Conservation (phyloP, 2,888 invertebrate species). For the Pterostichus niger region DNA sequence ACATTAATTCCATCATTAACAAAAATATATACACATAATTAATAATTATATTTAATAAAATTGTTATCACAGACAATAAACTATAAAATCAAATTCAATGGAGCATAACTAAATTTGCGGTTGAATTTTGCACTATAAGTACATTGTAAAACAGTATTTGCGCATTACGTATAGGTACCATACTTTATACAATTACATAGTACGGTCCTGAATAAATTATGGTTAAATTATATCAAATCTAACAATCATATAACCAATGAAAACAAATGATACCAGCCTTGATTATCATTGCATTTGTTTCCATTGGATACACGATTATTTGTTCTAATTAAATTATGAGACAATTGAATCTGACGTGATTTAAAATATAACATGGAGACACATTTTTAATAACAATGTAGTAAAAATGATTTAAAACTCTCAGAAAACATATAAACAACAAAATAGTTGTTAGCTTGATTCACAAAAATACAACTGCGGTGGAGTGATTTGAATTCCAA, state of each 20-base stretch:
- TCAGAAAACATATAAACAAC: too few relatives aligned
- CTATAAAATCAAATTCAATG: slow-evolving; percentile 18
- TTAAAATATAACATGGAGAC: neutral
- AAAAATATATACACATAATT: slow-evolving; percentile 13
- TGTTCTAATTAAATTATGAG: slow-evolving; percentile 29
- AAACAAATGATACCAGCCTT: slow-evolving; percentile 53
- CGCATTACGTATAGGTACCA: slow-evolving; percentile 37
- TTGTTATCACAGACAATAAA: slow-evolving; percentile 26
- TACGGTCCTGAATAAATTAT: slow-evolving; percentile 50
- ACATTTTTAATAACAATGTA: neutral
- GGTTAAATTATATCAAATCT: slow-evolving; percentile 55
- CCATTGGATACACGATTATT: slow-evolving; percentile 33
- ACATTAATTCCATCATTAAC: slow-evolving; percentile 17
- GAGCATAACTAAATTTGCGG: slow-evolving; percentile 18
- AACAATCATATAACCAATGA: slow-evolving; percentile 49
- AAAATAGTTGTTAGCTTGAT: too few relatives aligned
- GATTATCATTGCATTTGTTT: slow-evolving; percentile 54
- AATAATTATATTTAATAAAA: slow-evolving; percentile 37
- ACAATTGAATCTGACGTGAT: slow-evolving; percentile 24
- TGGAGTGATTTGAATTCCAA: too few relatives aligned
- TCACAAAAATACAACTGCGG: too few relatives aligned
- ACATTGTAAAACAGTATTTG: slow-evolving; percentile 26
- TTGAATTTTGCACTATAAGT: slow-evolving; percentile 23
- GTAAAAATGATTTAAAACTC: too few relatives aligned
- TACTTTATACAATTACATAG: slow-evolving; percentile 49